phyloP scores from a whole-genome alignment of 2,888 invertebrate genomes.

The Ormyrus pomaceus region DNA sequence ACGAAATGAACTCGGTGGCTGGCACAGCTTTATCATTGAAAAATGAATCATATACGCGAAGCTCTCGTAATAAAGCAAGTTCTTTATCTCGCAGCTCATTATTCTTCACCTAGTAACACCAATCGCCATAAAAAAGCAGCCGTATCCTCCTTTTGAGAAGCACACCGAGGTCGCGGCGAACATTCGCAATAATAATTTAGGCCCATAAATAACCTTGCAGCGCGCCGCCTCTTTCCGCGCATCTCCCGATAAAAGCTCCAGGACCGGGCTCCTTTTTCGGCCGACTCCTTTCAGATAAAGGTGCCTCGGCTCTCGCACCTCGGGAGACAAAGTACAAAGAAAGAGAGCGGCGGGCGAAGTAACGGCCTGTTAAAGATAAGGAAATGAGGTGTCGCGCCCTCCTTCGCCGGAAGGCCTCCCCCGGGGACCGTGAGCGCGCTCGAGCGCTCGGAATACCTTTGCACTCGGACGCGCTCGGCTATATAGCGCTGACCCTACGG shows the following conservation, averaged over 20 bases:
- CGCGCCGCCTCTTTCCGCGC: too few relatives aligned
- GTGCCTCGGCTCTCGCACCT: constrained; percentile 18
- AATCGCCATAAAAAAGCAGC: too few relatives aligned
- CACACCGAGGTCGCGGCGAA: background rate
- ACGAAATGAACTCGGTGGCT: too few relatives aligned
- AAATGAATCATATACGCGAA: too few relatives aligned
- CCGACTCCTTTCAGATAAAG: constrained; percentile 38
- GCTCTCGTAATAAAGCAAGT: too few relatives aligned
- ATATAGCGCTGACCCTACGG: constrained; percentile 62
- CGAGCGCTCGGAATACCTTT: constrained; percentile 70
- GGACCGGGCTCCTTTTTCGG: constrained; percentile 28
- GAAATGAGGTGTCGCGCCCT: constrained; percentile 75
- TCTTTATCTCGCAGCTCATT: too few relatives aligned
- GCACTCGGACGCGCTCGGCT: constrained; percentile 70
- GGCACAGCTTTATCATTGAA: too few relatives aligned
- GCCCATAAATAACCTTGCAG: constrained; percentile 33
- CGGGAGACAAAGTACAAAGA: constrained; percentile 2
- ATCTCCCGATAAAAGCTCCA: constrained; percentile 23
- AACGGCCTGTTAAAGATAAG: constrained; percentile 76
- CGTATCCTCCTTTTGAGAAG: too few relatives aligned
- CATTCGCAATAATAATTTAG: constrained; percentile 12
- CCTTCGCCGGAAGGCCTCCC: constrained; percentile 52
- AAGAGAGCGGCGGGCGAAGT: constrained; percentile 58
- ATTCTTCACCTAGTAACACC: too few relatives aligned
- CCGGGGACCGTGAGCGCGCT: constrained; percentile 48